Evolutionary conservation across 1,140 invertebrate species (phyloP).

Genomic region (Brachionus asplanchnoidis): DNA sequence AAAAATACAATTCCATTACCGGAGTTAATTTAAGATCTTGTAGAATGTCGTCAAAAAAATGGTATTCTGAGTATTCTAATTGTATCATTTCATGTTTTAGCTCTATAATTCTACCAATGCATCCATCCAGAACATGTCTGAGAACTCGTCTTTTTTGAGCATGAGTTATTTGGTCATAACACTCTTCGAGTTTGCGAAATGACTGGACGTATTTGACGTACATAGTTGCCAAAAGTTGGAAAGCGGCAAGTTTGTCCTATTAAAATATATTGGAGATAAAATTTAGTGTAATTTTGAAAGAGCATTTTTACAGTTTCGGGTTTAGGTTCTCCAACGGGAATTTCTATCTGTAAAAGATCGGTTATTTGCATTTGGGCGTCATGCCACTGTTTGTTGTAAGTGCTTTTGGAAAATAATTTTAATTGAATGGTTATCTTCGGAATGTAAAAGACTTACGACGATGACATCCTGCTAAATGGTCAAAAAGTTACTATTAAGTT

Average conservation of each 20-base stretch:
- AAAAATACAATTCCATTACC: constrained; percentile 51
- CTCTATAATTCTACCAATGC: constrained; percentile 67
- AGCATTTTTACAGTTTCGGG: constrained; percentile 52
- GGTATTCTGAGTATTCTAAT: constrained; percentile 75
- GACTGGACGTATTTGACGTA: constrained; percentile 75
- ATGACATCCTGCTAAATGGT: not conserved
- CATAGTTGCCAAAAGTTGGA: constrained; percentile 57
- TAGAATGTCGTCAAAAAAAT: constrained; percentile 75
- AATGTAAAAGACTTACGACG: not conserved
- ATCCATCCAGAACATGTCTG: constrained; percentile 70
- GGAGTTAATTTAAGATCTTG: constrained; percentile 62
- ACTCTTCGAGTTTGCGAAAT: constrained; percentile 69
- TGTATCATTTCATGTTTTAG: constrained; percentile 74
- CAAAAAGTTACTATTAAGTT: not conserved
- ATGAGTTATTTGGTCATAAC: constrained; percentile 83
- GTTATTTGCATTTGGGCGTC: constrained; percentile 53
- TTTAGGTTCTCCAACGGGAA: constrained; percentile 53
- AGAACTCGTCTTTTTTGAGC: constrained; percentile 81
- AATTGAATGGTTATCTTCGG: not conserved
- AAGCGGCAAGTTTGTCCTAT: constrained; percentile 55
- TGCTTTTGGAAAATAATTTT: not conserved
- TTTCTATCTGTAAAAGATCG: constrained; percentile 55
- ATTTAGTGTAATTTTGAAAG: not conserved
- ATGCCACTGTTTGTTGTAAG: constrained; percentile 57
- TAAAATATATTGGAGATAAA: constrained; percentile 20